A percentile compares a stretch with the other conserved stretches of the same genome.
phyloP scores from a whole-genome alignment of 2,888 invertebrate genomes.

The Calameuta idolon region DNA sequence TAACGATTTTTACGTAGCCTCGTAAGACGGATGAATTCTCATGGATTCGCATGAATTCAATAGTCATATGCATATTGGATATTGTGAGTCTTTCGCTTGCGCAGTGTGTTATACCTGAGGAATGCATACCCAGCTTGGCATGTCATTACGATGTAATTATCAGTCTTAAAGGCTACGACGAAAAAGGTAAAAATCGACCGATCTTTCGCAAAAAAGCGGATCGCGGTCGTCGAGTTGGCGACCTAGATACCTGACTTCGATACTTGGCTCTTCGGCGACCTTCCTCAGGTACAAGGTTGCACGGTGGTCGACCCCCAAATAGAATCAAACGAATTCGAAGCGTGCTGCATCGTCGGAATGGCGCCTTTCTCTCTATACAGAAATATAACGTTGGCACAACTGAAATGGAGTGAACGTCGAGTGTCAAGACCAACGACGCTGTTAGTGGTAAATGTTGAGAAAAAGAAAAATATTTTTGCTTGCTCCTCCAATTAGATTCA shows the following conservation, averaged over 20 bases:
- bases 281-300: constrained; percentile 36
- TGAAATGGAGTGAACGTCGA: background rate
- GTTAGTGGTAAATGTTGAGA: background rate
- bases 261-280: constrained; percentile 14
- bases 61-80: background rate
- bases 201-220: background rate
- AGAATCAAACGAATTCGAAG: constrained; percentile 30
- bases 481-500: too few relatives aligned
- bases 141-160: background rate
- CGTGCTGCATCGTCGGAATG: constrained; percentile 5
- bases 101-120: background rate
- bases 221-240: constrained; percentile 12
- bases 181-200: background rate
- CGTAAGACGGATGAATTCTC: background rate
- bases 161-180: background rate
- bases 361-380: constrained; percentile 2
- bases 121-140: background rate
- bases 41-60: background rate
- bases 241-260: constrained; percentile 18
- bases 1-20: background rate
- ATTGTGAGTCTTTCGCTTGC: background rate
- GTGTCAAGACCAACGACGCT: background rate
- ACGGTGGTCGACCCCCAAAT: constrained; percentile 31
- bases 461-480: background rate
- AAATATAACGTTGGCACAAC: background rate